Conservation (phyloP, 2,113 vertebrate species). For the Pelodiscus sinensis region DNA sequence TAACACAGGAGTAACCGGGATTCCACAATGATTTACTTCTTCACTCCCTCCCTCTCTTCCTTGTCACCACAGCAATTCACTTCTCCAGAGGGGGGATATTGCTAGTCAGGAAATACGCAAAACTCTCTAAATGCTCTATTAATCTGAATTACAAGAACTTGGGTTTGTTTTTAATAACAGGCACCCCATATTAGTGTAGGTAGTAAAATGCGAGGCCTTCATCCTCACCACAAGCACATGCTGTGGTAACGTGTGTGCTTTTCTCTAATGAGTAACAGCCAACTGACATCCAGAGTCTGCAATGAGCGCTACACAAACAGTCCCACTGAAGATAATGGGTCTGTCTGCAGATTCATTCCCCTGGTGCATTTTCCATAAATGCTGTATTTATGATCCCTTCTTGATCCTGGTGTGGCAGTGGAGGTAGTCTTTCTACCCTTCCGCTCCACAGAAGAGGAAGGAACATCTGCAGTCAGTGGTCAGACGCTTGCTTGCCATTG, state of each 20-base stretch:
- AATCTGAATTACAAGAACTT: rapidly evolving
- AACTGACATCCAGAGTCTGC: rapidly evolving
- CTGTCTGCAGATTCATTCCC: rapidly evolving
- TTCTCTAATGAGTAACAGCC: background rate
- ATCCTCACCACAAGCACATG: background rate
- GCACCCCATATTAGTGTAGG: background rate
- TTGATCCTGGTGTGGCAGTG: background rate
- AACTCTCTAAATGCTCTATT: background rate
- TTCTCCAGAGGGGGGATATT: background rate
- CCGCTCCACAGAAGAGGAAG: background rate
- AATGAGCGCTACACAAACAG: rapidly evolving
- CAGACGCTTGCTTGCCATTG: background rate
- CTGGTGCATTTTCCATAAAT: background rate
- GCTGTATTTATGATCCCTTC: background rate
- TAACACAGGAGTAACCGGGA: too few species aligned
- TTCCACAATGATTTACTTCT: too few species aligned
- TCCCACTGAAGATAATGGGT: rapidly evolving
- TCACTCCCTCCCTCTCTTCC: too few species aligned
- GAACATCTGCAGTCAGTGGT: background rate
- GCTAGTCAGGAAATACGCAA: background rate
- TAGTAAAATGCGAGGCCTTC: background rate
- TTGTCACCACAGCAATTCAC: too few species aligned
- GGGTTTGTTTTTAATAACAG: rapidly evolving
- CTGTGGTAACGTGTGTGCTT: rapidly evolving
- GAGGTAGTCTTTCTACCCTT: background rate